Conservation (phyloP, 1,140 invertebrate genomes). For the Calycopis cecrops region DNA sequence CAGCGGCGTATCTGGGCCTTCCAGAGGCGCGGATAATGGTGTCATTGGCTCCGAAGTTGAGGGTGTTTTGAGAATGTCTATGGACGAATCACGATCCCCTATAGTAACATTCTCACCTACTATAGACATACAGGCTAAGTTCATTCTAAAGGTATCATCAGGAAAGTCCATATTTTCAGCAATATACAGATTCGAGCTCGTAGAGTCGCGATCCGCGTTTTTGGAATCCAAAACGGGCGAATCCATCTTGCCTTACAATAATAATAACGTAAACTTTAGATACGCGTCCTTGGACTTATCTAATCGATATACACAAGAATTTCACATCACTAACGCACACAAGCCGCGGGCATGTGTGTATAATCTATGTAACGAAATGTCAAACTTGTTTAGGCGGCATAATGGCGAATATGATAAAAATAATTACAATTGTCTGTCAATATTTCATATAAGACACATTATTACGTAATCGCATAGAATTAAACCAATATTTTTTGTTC, state of each 20-base stretch:
- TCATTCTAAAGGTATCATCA: constrained; percentile 60
- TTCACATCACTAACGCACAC: constrained; percentile 66
- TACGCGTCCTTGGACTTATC: constrained; percentile 64
- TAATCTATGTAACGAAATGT: constrained; percentile 58
- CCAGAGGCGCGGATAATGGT: constrained; percentile 30
- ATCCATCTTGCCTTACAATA: constrained; percentile 39
- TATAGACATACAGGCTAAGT: constrained; percentile 49
- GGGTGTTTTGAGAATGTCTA: background rate
- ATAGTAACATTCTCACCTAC: constrained; percentile 60
- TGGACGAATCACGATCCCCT: constrained; percentile 25
- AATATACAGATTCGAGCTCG: constrained; percentile 47
- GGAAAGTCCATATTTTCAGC: constrained; percentile 51
- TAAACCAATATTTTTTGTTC: constrained; percentile 6
- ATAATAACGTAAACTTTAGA: constrained; percentile 15
- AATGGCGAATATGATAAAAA: constrained; percentile 18
- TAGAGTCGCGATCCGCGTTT: constrained; percentile 33
- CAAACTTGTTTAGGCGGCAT: constrained; percentile 61
- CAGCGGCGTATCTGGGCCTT: background rate
- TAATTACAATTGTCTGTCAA: constrained; percentile 18
- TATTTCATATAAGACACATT: constrained; percentile 7
- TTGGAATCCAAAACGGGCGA: constrained; percentile 34
- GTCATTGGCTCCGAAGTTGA: constrained; percentile 14
- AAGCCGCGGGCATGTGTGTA: constrained; percentile 37
- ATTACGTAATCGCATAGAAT: background rate
- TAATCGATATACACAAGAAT: constrained; percentile 70